Percentiles rank a stretch among this genome's conserved stretches.
These are phyloP conservation scores for Eupsittula cactorum DNA, from an alignment of 2,113 vertebrate genomes.

Conservation along the genomic window DNA sequence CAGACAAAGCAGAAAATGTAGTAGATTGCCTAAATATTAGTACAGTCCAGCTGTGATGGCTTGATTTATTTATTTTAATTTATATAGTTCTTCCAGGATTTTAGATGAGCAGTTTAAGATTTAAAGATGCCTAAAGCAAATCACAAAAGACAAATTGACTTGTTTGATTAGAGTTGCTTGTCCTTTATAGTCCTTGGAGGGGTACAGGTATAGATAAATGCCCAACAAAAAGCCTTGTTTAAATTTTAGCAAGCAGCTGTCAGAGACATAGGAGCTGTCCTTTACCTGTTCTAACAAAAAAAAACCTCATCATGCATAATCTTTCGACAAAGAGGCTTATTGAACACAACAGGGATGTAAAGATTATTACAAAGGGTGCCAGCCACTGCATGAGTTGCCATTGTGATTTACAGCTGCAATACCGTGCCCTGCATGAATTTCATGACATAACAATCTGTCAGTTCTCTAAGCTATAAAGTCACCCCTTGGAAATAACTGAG, in stretches of 20 bases:
- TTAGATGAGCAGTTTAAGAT: conserved; percentile 18
- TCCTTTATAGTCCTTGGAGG: neutral
- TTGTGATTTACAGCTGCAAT: conserved; percentile 40
- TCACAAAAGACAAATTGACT: neutral
- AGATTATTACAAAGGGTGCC: conserved; percentile 1
- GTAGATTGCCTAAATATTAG: neutral
- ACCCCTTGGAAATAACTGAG: neutral
- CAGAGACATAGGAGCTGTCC: neutral
- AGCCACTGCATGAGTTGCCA: neutral
- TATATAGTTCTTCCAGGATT: neutral
- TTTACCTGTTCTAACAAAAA: neutral
- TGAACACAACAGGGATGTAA: conserved; percentile 25
- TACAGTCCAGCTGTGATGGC: neutral
- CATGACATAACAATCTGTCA: neutral
- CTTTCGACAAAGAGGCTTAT: conserved; percentile 40
- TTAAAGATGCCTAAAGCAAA: conserved; percentile 1
- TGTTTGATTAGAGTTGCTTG: conserved; percentile 15
- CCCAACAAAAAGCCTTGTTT: neutral
- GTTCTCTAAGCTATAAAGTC: conserved; percentile 12
- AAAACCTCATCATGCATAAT: neutral
- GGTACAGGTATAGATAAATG: neutral
- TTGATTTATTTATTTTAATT: conserved; percentile 15
- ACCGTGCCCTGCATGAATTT: neutral
- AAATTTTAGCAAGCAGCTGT: conserved; percentile 11
- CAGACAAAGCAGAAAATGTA: neutral